Conservation (phyloP, 2,797 vertebrate genomes). For the Danio choprae region DNA sequence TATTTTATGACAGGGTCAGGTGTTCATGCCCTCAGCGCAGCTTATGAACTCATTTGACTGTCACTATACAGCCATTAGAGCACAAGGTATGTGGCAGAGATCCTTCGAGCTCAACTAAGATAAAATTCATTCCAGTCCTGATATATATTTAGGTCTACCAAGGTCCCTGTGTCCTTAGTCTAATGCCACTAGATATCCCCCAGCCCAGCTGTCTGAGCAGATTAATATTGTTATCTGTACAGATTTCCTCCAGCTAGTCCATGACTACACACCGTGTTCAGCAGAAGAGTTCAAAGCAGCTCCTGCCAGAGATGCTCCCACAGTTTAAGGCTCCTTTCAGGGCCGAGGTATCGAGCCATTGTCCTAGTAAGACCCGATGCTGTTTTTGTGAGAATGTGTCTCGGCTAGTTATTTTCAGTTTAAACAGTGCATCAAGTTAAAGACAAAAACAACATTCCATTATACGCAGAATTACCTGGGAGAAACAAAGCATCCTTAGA, state of each 20-base stretch:
- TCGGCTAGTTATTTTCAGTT: slow-evolving; percentile 53
- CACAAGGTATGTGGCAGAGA: slow-evolving; percentile 26
- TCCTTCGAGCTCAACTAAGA: slow-evolving; percentile 33
- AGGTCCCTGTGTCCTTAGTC: slow-evolving; percentile 79
- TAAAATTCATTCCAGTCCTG: slow-evolving; percentile 49
- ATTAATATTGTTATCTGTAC: slow-evolving; percentile 74
- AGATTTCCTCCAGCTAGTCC: slow-evolving; percentile 56
- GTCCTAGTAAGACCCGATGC: slow-evolving; percentile 31
- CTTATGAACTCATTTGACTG: slow-evolving; percentile 44
- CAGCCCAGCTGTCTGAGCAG: slow-evolving; percentile 78
- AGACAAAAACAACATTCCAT: slow-evolving; percentile 39
- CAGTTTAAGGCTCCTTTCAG: not conserved
- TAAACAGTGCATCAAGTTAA: slow-evolving; percentile 39
- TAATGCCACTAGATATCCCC: slow-evolving; percentile 71
- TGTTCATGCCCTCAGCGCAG: slow-evolving; percentile 29
- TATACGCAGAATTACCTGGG: not conserved
- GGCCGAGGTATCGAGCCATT: not conserved
- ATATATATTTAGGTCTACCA: slow-evolving; percentile 68
- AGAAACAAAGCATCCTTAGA: not conserved
- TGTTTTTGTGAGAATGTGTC: slow-evolving; percentile 35
- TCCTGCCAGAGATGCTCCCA: slow-evolving; percentile 2
- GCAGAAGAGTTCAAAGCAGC: slow-evolving; percentile 37
- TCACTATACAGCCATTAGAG: slow-evolving; percentile 40
- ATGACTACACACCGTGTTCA: slow-evolving; percentile 36
- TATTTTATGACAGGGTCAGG: slow-evolving; percentile 20